Evolutionary conservation across 2,113 vertebrate species (phyloP), one percentile per base, ranked within the genome.

Genomic region (Microcebus tavaratra): DNA sequence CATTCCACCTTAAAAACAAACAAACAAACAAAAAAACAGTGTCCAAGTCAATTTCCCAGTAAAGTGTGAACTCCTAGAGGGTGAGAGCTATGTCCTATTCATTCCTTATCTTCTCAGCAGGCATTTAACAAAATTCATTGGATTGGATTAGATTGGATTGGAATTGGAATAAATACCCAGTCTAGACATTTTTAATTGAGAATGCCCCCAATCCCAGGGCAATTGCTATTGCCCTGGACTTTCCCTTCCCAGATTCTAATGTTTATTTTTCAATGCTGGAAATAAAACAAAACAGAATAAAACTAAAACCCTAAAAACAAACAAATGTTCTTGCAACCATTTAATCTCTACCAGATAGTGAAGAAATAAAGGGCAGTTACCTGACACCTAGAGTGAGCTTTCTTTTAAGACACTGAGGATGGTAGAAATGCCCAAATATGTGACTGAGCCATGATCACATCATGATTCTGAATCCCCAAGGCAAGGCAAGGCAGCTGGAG

Each of bases 91-190:
- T 50, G 23, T 65, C 70, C 91, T 94, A 94, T 59, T 94, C 70
- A 94, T 81, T 94, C 61, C 68, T 94, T 93, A 97, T 63, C 82
- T 96, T 79, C 79, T 91, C 86, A 94, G 61, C 48, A 92, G 59
- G 72, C 13, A 88, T 89, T 97, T 31, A 88, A 93, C 84, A 97
- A 96, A 89, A 95, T 92, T 90, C 88, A 57, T 93, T 94, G 70
- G 94, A 95, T 31, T 92, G 76, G 92, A 90, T 31, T 92, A 70
- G 92, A 90, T 45, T 94, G 88, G 75, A 93, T 42, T 96, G 45
- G 50, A 94, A 95, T 25, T 59, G 61, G 39, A 95, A 90, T 36
- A 94, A 96, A 88, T 1, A 85, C 13, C 80, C 18, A 78, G 89
- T 85, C 50, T 59, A 92, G 9, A 67, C 59, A 95, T 85, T 94